phyloP scores from a whole-genome alignment of 2,888 invertebrate genomes.

The Drosophila formosana region DNA sequence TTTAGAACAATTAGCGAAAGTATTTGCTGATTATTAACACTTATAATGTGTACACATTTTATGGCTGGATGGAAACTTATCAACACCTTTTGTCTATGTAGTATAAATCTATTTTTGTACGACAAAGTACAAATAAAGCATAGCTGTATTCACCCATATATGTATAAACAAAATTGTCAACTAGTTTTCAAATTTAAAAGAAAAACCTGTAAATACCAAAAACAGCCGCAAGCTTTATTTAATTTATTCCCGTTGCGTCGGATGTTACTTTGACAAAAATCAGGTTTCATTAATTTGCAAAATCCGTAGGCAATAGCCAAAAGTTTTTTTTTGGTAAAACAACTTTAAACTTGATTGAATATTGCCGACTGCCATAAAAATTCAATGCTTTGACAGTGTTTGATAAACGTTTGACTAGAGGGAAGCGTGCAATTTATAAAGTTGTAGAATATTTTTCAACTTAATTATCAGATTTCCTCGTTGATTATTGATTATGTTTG shows the following conservation, averaged over 20 bases:
- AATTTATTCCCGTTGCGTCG: conserved; percentile 47
- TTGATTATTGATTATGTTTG: neutral
- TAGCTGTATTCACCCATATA: neutral
- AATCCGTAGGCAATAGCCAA: conserved; percentile 29
- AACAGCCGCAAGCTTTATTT: conserved; percentile 29
- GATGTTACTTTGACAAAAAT: conserved; percentile 21
- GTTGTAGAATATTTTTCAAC: neutral
- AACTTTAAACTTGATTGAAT: conserved; percentile 27
- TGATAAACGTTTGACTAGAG: conserved; percentile 6
- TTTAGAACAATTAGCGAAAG: conserved; percentile 50
- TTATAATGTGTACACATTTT: conserved; percentile 37
- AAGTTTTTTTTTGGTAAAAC: conserved; percentile 26
- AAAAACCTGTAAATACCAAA: conserved; percentile 39
- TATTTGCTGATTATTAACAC: conserved; percentile 54
- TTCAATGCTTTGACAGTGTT: neutral
- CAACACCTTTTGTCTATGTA: conserved; percentile 25
- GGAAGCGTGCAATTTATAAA: neutral
- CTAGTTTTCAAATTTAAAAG: conserved; percentile 43
- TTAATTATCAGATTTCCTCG: conserved; percentile 1
- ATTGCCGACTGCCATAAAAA: conserved; percentile 12
- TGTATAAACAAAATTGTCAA: conserved; percentile 33
- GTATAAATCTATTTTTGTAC: conserved; percentile 49
- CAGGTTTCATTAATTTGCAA: conserved; percentile 51
- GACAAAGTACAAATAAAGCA: conserved; percentile 14
- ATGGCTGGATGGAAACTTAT: conserved; percentile 31